Conservation (phyloP, 2,888 invertebrate genomes). For the Synergus umbraculus region DNA sequence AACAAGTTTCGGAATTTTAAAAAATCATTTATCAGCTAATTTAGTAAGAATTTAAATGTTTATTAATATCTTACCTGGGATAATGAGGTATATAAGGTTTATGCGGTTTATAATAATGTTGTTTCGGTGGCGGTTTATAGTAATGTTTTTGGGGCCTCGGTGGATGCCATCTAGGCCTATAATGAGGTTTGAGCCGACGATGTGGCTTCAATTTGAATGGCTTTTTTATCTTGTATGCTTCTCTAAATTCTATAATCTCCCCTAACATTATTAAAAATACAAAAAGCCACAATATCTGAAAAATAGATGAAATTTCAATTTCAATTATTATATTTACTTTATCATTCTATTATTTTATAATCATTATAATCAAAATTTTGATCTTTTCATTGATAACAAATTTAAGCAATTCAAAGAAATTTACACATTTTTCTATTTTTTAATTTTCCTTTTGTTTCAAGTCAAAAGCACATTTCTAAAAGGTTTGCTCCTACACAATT, state of each 20-base stretch:
- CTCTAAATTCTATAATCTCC: slow-evolving; percentile 57
- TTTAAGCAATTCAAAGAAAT: too few relatives aligned
- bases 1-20: too few relatives aligned
- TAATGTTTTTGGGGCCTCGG: slow-evolving; percentile 42
- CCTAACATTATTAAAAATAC: slow-evolving; percentile 56
- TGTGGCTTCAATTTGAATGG: slow-evolving; percentile 56
- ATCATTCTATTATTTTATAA: too few relatives aligned
- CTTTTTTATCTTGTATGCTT: slow-evolving; percentile 59
- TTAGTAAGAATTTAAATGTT: too few relatives aligned
- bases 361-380: too few relatives aligned
- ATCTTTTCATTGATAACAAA: too few relatives aligned
- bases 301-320: not conserved
- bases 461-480: too few relatives aligned
- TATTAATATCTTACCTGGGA: slow-evolving; percentile 53
- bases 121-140: slow-evolving; percentile 17
- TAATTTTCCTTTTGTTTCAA: too few relatives aligned
- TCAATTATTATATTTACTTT: too few relatives aligned
- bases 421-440: too few relatives aligned
- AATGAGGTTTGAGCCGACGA: slow-evolving; percentile 41
- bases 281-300: slow-evolving; percentile 51
- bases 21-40: too few relatives aligned
- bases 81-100: slow-evolving; percentile 44
- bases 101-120: slow-evolving; percentile 44
- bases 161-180: slow-evolving; percentile 56
- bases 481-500: not conserved